Percentiles rank a stretch among this genome's conserved stretches.
phyloP scores from a whole-genome alignment of 2,888 invertebrate species.

The Malachius bipustulatus region DNA sequence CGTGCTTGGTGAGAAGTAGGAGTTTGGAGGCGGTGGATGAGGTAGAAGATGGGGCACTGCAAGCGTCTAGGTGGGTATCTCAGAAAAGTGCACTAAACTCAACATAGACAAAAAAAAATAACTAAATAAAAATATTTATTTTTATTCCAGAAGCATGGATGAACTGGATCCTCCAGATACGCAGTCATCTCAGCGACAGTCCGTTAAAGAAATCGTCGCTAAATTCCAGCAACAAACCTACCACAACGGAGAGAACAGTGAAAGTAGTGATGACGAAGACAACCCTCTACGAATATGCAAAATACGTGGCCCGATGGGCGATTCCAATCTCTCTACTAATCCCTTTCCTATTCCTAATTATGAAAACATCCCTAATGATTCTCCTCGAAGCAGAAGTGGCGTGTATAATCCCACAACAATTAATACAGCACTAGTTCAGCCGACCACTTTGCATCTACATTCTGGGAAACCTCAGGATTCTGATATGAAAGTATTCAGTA shows the following conservation, averaged over 20 bases:
- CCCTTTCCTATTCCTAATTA: slow-evolving; percentile 40
- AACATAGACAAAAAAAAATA: too few species aligned
- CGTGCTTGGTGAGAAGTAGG: slow-evolving; percentile 53
- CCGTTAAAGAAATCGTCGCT: slow-evolving; percentile 52
- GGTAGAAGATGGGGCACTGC: slow-evolving; percentile 25
- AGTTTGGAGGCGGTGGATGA: slow-evolving; percentile 58
- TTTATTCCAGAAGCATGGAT: slow-evolving; percentile 35
- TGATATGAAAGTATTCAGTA: slow-evolving; percentile 19
- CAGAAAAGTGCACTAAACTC: too few species aligned
- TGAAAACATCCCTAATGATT: slow-evolving; percentile 38
- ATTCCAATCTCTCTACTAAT: slow-evolving; percentile 37
- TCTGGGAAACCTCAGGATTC: slow-evolving; percentile 31
- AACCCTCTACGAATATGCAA: slow-evolving; percentile 27
- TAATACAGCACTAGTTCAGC: slow-evolving; percentile 26
- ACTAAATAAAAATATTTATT: too few species aligned
- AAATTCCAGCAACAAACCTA: slow-evolving; percentile 42
- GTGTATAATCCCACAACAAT: slow-evolving; percentile 40
- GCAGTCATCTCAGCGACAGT: slow-evolving; percentile 37
- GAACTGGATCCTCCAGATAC: slow-evolving; percentile 34
- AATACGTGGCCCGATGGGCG: slow-evolving; percentile 45
- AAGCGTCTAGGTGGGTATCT: slow-evolving; percentile 27
- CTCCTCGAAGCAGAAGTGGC: slow-evolving; percentile 36
- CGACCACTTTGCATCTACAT: slow-evolving; percentile 29
- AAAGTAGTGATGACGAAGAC: slow-evolving; percentile 36
- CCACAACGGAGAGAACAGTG: slow-evolving; percentile 31